Percentiles rank a stretch among this genome's conserved stretches.
phyloP scores from a whole-genome alignment of 2,797 vertebrate species.

The Merluccius polli region DNA sequence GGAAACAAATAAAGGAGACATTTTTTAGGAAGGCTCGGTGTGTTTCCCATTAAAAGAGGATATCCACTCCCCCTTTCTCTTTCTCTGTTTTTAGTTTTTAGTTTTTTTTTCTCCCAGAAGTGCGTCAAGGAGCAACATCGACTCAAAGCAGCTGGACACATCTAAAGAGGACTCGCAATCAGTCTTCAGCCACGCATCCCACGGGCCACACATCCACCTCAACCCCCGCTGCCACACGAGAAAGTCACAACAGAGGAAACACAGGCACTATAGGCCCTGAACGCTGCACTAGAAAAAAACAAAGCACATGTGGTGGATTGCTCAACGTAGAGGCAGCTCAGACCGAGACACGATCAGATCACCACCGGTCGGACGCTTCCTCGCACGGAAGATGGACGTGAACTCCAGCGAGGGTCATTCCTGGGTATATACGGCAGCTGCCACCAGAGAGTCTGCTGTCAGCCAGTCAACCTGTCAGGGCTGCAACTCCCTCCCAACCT shows the following conservation, averaged over 20 bases:
- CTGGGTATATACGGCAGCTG: slow-evolving; percentile 54
- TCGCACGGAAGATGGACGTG: slow-evolving; percentile 58
- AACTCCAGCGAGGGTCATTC: slow-evolving; percentile 64
- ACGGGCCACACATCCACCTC: slow-evolving; percentile 47
- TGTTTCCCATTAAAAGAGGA: slow-evolving; percentile 58
- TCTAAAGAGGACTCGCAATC: slow-evolving; percentile 56
- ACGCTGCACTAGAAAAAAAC: slow-evolving; percentile 48
- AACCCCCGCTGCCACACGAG: slow-evolving; percentile 40
- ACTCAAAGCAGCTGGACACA: slow-evolving; percentile 45
- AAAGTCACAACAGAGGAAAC: slow-evolving; percentile 60
- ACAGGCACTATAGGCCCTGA: slow-evolving; percentile 28
- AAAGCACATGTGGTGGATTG: slow-evolving; percentile 64
- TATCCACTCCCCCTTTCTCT: slow-evolving; percentile 31
- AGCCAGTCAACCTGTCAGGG: slow-evolving; percentile 38
- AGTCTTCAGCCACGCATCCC: slow-evolving; percentile 46
- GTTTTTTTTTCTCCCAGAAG: background rate
- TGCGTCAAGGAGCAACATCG: slow-evolving; percentile 22
- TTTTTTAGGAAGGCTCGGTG: slow-evolving; percentile 52
- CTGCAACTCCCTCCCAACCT: background rate
- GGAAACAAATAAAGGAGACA: slow-evolving; percentile 60
- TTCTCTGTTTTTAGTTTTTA: slow-evolving; percentile 24
- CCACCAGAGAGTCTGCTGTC: slow-evolving; percentile 37
- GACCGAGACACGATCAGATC: slow-evolving; percentile 55
- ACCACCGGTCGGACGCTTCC: slow-evolving; percentile 63
- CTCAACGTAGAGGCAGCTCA: slow-evolving; percentile 53